Evolutionary conservation across 1,140 invertebrate species (phyloP).

Genomic region (Aphelinus certus): DNA sequence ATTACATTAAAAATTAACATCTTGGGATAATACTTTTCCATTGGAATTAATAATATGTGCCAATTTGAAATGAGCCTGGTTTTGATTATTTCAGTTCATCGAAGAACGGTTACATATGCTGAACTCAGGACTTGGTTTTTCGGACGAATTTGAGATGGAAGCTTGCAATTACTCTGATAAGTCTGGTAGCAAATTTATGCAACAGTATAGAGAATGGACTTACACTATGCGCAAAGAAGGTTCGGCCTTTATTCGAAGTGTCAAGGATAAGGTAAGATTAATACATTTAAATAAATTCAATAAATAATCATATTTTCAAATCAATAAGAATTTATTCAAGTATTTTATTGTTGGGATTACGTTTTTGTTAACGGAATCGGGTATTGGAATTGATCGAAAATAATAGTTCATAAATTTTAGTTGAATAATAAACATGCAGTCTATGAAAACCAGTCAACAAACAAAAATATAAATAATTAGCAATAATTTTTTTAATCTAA

Average conservation of each 20-base stretch:
- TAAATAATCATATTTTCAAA: too few relatives aligned
- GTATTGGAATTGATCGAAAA: too few relatives aligned
- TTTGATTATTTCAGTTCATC: slow-evolving; percentile 78
- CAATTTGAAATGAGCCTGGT: too few relatives aligned
- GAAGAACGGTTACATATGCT: slow-evolving; percentile 90
- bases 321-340: slow-evolving; percentile 40
- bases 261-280: slow-evolving; percentile 75
- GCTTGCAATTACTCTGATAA: slow-evolving; percentile 87
- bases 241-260: slow-evolving; percentile 77
- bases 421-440: too few relatives aligned
- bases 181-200: slow-evolving; percentile 77
- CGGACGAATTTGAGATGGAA: slow-evolving; percentile 95
- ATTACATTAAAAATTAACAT: too few relatives aligned
- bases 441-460: too few relatives aligned
- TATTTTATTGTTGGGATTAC: neutral
- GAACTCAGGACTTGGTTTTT: slow-evolving; percentile 87
- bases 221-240: slow-evolving; percentile 73
- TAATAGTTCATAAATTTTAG: too few relatives aligned
- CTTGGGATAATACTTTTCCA: too few relatives aligned
- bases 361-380: slow-evolving; percentile 58
- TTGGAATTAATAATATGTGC: too few relatives aligned
- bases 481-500: too few relatives aligned
- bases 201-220: slow-evolving; percentile 82
- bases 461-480: too few relatives aligned
- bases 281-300: too few relatives aligned